Evolutionary conservation across 2,113 vertebrate species (phyloP).

Genomic region (Apteryx owenii): DNA sequence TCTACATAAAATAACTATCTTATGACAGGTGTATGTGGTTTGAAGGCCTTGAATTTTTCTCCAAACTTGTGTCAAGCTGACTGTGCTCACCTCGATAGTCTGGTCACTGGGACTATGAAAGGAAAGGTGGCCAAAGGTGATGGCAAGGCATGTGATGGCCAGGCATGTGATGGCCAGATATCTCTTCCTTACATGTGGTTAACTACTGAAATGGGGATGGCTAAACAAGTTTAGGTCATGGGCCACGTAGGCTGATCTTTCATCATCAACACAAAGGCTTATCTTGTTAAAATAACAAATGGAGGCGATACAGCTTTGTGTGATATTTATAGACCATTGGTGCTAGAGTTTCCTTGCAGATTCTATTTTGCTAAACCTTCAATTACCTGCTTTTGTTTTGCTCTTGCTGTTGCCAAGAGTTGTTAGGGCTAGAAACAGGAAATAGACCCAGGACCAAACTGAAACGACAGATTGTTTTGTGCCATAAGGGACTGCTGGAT

Average conservation of each 20-base stretch:
- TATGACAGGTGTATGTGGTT: neutral
- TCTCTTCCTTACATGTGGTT: neutral
- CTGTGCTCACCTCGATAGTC: neutral
- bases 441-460: neutral
- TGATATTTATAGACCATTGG: neutral
- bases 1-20: neutral
- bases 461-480: constrained; percentile 65
- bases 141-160: neutral
- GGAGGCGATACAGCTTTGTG: neutral
- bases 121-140: neutral
- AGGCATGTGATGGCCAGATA: neutral
- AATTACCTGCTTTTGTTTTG: constrained; percentile 7
- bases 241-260: neutral
- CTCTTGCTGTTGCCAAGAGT: constrained; percentile 41
- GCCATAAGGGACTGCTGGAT: neutral
- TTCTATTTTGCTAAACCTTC: neutral
- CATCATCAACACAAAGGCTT: accelerated
- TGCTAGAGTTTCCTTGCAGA: neutral
- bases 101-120: neutral
- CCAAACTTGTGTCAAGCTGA: neutral
- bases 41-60: neutral
- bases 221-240: neutral
- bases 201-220: neutral
- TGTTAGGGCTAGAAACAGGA: neutral
- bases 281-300: neutral